Base-by-base conservation (phyloP, 2,888 invertebrate species). In the Cosmopolites sordidus region DNA sequence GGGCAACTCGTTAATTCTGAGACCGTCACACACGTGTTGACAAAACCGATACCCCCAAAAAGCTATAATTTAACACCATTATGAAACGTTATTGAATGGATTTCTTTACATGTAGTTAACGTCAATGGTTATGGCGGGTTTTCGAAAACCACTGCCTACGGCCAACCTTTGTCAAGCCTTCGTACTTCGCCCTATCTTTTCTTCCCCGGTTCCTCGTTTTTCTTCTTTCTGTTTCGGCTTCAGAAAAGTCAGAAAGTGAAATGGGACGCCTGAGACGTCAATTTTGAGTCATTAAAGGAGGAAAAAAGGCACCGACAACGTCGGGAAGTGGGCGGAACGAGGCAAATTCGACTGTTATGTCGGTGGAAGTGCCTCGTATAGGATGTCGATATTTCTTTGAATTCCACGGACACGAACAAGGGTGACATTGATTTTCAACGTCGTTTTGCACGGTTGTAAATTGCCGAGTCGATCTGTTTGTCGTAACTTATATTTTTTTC, bases 1-100 rank as follows among this genome's bases (percentile, higher is more conserved):
- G 41, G 51, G 53, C 50, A 50, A 37, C 43, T 48, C 45, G 44
- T 51, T 52, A 49, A 45, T 56, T 52, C 48, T 43, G 22, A 48
- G 43, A 50, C 51, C 57, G 48, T 51, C 54, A 59, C 71, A 70
- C 69, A 70, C 69, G 71, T 70, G 71, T 71, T 69, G 69, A 71
- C 70, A 70, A 71, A 69, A 69, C 69, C 69, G 60, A 68, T 62
- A 60, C 5, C 33, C 62, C 62, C 62, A 64, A 68, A 68, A 69
- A 64, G 64, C 64, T 62, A 67, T 68, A 70, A 71, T 71, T 71
- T 71, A 71, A 69, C 65, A 64, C 66, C 60, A 67, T 69, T 68
- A 67, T 67, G 61, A 8, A 62, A 58, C 55, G 56, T 59, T 61
- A 60, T 60, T 62, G 62, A 62, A 64, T 54, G 54, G 64, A 12